Percentiles rank a stretch among this genome's conserved stretches.
These are phyloP conservation scores for Anthoscopus minutus DNA, from an alignment of 2,113 vertebrate genomes.

Conservation along the genomic window DNA sequence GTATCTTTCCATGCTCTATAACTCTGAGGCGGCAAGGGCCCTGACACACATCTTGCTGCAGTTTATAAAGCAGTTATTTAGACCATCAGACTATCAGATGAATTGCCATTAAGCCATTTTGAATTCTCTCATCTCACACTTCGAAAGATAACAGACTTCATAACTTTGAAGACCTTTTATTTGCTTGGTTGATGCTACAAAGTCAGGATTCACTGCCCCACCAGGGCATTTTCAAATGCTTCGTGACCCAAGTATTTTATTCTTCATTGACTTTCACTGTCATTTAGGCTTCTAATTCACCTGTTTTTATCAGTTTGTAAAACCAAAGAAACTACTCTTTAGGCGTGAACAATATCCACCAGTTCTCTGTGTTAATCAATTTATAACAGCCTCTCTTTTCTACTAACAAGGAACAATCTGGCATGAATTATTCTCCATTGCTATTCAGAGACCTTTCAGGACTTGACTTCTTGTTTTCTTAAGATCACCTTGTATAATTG, in stretches of 20 bases:
- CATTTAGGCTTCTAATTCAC: not conserved
- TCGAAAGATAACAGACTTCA: not conserved
- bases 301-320: not conserved
- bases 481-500: slow-evolving; percentile 58
- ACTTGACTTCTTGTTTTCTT: slow-evolving; percentile 55
- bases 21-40: not conserved
- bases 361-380: not conserved
- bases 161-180: not conserved
- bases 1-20: not conserved
- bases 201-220: not conserved
- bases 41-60: not conserved
- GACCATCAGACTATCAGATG: not conserved
- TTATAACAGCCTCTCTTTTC: not conserved
- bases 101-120: not conserved
- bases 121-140: not conserved
- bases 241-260: not conserved
- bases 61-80: not conserved
- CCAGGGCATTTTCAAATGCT: not conserved
- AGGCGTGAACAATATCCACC: not conserved
- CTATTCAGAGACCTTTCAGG: slow-evolving; percentile 25
- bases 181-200: not conserved
- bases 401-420: slow-evolving; percentile 26
- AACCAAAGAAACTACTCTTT: not conserved
- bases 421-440: slow-evolving; percentile 40
- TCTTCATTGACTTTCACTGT: not conserved